These are phyloP conservation scores for Tetragonisca angustula DNA, from an alignment of 2,888 invertebrate genomes.

Conservation along the genomic window DNA sequence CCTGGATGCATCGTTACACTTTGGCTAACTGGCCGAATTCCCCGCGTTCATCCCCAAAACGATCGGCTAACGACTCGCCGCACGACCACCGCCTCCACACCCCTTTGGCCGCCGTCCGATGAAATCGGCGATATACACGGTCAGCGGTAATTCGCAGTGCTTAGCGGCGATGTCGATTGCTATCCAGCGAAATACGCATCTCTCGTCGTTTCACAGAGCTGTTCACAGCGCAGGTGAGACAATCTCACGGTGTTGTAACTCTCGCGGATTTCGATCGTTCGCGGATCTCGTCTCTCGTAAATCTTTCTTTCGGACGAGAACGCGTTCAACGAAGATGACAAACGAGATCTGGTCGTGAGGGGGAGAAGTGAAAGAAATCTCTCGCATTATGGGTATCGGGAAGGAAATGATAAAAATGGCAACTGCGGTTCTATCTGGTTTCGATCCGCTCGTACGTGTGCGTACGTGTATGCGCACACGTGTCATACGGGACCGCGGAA, in stretches of 20 bases:
- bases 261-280: no score
- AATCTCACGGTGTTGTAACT: neutral
- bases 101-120: slow-evolving; percentile 62
- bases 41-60: slow-evolving; percentile 75
- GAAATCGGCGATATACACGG: slow-evolving; percentile 63
- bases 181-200: slow-evolving; percentile 26
- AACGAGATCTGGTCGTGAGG: slow-evolving; percentile 18
- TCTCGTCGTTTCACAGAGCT: slow-evolving; percentile 24
- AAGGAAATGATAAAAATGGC: slow-evolving; percentile 61
- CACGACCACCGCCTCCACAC: slow-evolving; percentile 67
- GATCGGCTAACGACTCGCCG: slow-evolving; percentile 76
- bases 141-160: slow-evolving; percentile 66
- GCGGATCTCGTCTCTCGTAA: no score
- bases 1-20: slow-evolving; percentile 79
- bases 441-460: slow-evolving; percentile 60
- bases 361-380: slow-evolving; percentile 68
- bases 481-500: slow-evolving; percentile 61
- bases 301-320: no score
- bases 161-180: slow-evolving; percentile 67
- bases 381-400: slow-evolving; percentile 54
- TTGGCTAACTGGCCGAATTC: slow-evolving; percentile 76
- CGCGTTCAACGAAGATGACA: slow-evolving; percentile 9
- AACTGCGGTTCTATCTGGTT: slow-evolving; percentile 53
- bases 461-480: slow-evolving; percentile 55
- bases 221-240: neutral